Conservation (phyloP, 2,888 invertebrate genomes). For the Electrophaes corylata region DNA sequence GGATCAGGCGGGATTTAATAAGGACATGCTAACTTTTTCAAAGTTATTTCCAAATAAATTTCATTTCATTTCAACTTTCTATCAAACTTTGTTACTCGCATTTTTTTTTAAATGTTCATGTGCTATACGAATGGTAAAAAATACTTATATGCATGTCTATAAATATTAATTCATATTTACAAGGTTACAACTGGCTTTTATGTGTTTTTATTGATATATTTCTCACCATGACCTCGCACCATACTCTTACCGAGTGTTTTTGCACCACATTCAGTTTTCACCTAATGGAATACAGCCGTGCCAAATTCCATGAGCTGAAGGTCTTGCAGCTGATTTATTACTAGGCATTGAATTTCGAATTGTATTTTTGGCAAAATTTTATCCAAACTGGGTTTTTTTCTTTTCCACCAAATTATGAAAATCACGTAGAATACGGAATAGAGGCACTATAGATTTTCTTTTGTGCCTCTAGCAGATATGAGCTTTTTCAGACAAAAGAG, state of each 20-base stretch:
- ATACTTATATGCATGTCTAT: no score
- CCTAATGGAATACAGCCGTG: conserved; percentile 16
- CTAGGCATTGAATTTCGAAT: conserved; percentile 1
- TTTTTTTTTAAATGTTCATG: no score
- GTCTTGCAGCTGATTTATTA: conserved; percentile 11
- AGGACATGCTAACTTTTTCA: no score
- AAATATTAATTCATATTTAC: not conserved
- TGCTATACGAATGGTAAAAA: no score
- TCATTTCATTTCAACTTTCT: no score
- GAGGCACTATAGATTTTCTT: not conserved
- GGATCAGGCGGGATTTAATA: no score
- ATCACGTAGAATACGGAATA: no score
- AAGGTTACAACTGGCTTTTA: not conserved
- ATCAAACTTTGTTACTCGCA: no score
- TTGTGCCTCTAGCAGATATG: not conserved
- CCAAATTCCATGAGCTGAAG: conserved; percentile 25
- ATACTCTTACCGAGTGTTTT: conserved; percentile 8
- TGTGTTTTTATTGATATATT: not conserved
- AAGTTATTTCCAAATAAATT: no score
- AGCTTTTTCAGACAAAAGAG: not conserved
- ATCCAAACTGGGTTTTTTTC: not conserved
- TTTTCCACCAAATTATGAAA: no score
- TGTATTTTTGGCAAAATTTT: conserved; percentile 12
- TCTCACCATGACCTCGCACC: conserved; percentile 5
- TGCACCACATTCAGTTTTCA: conserved; percentile 14